phyloP scores from a whole-genome alignment of 2,797 vertebrate genomes.

The Gambusia yucatana region DNA sequence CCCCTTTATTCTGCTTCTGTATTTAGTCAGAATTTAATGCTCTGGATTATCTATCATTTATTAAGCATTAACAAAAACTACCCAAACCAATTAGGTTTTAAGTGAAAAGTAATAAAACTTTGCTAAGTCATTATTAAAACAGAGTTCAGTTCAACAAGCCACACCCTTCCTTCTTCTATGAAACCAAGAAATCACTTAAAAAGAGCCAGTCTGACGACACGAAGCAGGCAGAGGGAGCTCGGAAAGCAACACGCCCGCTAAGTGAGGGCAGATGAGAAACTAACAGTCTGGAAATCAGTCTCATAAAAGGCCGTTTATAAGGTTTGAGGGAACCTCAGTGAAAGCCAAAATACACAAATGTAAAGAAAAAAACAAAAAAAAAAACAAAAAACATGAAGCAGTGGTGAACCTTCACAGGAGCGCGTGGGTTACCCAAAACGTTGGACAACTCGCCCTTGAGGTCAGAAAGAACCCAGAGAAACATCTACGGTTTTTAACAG shows the following conservation, averaged over 20 bases:
- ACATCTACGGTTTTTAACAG: not conserved
- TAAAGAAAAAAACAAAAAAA: not conserved
- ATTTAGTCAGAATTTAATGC: not conserved
- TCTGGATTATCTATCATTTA: not conserved
- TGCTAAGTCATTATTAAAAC: not conserved
- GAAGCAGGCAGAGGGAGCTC: not conserved
- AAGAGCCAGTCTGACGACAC: not conserved
- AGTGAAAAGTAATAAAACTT: not conserved
- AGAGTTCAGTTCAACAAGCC: not conserved
- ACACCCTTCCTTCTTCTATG: not conserved
- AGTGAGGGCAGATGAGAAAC: not conserved
- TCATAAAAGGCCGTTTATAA: not conserved
- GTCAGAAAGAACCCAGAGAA: not conserved
- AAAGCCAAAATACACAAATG: not conserved
- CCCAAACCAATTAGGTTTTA: not conserved
- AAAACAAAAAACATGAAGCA: not conserved
- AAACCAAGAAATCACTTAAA: not conserved
- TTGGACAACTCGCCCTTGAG: not conserved
- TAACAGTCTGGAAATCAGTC: not conserved
- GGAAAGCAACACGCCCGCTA: not conserved
- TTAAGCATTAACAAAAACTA: not conserved
- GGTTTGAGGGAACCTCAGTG: not conserved
- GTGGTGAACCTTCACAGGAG: not conserved
- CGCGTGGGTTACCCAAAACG: not conserved
- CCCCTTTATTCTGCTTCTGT: not conserved